Percentiles rank a stretch among this genome's conserved stretches.
phyloP scores from a whole-genome alignment of 2,113 vertebrate species.

The Pitta sordida region DNA sequence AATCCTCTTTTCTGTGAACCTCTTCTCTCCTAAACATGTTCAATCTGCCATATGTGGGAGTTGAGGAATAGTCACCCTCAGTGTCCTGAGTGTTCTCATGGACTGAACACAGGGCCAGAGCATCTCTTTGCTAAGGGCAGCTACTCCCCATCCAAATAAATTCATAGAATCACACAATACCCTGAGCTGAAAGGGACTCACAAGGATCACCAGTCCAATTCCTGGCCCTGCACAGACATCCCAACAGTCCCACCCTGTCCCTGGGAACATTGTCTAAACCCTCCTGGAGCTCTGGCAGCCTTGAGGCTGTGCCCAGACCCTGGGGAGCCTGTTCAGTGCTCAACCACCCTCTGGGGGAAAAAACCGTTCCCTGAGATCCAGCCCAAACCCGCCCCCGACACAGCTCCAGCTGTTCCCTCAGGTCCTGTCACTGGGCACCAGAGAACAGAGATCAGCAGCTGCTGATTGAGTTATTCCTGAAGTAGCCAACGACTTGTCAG shows the following conservation, averaged over 20 bases:
- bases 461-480: neutral
- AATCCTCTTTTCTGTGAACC: neutral
- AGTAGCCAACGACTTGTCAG: neutral
- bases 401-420: accelerated
- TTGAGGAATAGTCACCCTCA: no score
- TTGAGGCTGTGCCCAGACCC: accelerated
- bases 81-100: no score
- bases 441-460: neutral
- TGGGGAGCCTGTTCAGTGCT: neutral
- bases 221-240: no score
- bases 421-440: neutral
- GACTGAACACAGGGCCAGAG: accelerated
- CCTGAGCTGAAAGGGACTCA: neutral
- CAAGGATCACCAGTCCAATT: neutral
- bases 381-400: accelerated
- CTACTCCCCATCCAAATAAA: neutral
- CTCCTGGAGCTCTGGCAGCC: neutral
- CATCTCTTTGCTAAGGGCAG: neutral
- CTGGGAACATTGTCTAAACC: accelerated
- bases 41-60: no score
- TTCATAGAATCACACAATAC: neutral
- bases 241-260: neutral
- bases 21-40: neutral
- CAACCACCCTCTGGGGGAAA: neutral
- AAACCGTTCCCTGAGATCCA: neutral